Percentiles rank a stretch among this genome's conserved stretches.
Evolutionary conservation across 1,140 invertebrate species (phyloP).

Genomic region (Drosophila sturtevanti): DNA sequence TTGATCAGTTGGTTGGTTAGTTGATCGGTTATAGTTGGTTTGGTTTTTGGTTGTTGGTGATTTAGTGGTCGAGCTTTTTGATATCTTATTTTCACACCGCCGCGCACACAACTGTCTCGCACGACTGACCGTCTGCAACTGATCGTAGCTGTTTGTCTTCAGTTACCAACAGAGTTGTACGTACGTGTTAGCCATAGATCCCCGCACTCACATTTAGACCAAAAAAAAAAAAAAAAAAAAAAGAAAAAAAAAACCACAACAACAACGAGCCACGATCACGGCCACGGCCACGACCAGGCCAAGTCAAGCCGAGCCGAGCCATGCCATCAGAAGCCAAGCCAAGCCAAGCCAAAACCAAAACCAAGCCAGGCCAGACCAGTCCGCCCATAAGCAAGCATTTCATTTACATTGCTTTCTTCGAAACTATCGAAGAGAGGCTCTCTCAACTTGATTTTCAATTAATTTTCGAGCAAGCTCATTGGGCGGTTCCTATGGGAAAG

Average conservation of each 20-base stretch:
- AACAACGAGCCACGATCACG: background rate
- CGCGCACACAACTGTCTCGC: constrained; percentile 81
- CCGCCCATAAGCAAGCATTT: constrained; percentile 19
- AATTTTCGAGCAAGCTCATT: constrained; percentile 55
- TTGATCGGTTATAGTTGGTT: constrained; percentile 3
- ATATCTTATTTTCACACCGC: constrained; percentile 64
- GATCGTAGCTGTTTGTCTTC: constrained; percentile 69
- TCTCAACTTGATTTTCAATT: constrained; percentile 65
- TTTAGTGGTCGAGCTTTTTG: constrained; percentile 55
- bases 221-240: constrained; percentile 14
- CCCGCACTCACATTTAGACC: constrained; percentile 24
- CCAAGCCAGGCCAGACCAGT: background rate
- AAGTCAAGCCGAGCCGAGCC: background rate
- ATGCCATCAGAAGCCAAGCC: background rate
- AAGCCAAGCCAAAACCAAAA: background rate
- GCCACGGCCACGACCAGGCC: background rate
- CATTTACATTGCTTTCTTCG: constrained; percentile 63
- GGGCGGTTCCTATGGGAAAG: constrained; percentile 66
- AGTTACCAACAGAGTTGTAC: constrained; percentile 76
- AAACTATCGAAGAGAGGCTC: constrained; percentile 17
- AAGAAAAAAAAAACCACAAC: background rate
- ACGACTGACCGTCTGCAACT: constrained; percentile 82
- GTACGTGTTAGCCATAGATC: constrained; percentile 11
- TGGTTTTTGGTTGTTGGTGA: constrained; percentile 16
- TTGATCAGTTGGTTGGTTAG: background rate